Evolutionary conservation across 2,113 vertebrate species (phyloP), one percentile per base, ranked within the genome.

Genomic region (Myrmophylax atrothorax): DNA sequence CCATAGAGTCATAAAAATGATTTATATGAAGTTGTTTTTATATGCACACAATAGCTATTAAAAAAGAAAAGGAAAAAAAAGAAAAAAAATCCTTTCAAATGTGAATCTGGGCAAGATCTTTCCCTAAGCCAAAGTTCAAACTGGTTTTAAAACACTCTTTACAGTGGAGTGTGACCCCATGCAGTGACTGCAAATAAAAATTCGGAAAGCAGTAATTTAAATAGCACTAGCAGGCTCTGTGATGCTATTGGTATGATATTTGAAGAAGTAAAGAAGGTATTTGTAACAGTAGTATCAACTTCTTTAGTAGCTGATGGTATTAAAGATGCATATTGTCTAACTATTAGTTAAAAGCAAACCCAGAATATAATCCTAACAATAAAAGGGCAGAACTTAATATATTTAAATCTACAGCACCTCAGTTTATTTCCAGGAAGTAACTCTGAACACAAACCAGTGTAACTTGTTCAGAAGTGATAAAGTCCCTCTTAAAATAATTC

Each of bases 11-110:
- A 37, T 95, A 93, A 96, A 93, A 88, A 70, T 77, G 18, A 90
- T 95, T 96, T 95, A 90, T 63, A 58, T 67, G 29, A 69, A 86
- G 67, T 86, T 66, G 38, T 19, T 91, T 83, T 93, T 91, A 76
- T 90, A 79, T 69, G n/a, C 84, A 80, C 59, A 91, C 67, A 96
- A 95, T 95, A 84, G 63, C 63, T 56, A 16, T 91, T 78, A 40
- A 19, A 37, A 37, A 69, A 59, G 63, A 75, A 37, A 1, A 10
- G 58, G 46, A 64, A 67, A 76, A 53, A 9, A 68, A 76, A 44
- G 6, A 40, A 3, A 19, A 94, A 77, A 87, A 85, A 58, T 31
- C 50, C 31, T 63, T 88, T 85, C 50, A 70, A 52, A 70, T 93
- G 63, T 80, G 55, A 60, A 84, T 88, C 78, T 95, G 78, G 75